These are phyloP conservation scores for Borostomias antarcticus DNA, from an alignment of 2,797 vertebrate species.

Conservation along the genomic window DNA sequence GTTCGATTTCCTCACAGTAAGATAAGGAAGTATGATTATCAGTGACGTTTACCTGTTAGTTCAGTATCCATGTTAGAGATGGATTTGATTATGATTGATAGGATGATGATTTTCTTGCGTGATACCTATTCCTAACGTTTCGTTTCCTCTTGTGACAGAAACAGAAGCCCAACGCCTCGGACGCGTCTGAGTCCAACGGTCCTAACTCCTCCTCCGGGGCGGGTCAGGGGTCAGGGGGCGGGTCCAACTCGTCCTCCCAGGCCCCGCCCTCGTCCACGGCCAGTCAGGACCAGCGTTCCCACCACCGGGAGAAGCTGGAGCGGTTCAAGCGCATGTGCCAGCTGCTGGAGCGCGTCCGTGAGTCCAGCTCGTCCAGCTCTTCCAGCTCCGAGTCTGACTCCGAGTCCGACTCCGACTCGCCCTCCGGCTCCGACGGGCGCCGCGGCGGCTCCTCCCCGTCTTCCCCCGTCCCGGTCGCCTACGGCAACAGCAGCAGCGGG, in stretches of 20 bases:
- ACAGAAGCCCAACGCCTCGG: conserved; percentile 77
- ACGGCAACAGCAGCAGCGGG: conserved; percentile 54
- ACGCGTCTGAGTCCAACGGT: conserved; percentile 70
- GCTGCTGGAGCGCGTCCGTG: conserved; percentile 84
- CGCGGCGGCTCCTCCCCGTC: conserved; percentile 59
- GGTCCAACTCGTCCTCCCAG: conserved; percentile 46
- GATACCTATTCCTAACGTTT: conserved; percentile 7
- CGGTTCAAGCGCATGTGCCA: conserved; percentile 92
- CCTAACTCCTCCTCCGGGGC: conserved; percentile 55
- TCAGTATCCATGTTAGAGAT: too few relatives aligned
- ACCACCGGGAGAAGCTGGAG: conserved; percentile 90
- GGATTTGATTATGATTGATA: too few relatives aligned
- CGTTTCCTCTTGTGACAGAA: conserved; percentile 63
- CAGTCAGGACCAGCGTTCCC: conserved; percentile 79
- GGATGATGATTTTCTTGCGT: background rate
- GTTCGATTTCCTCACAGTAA: too few relatives aligned
- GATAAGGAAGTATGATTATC: too few relatives aligned
- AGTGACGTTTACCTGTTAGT: too few relatives aligned
- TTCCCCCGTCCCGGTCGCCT: conserved; percentile 49
- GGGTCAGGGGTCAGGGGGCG: conserved; percentile 43
- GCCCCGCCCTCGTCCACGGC: conserved; percentile 37
- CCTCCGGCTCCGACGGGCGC: conserved; percentile 69
- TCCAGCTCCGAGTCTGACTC: conserved; percentile 85
- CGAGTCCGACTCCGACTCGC: conserved; percentile 78
- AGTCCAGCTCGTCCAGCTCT: conserved; percentile 82